Conservation (phyloP, 2,888 invertebrate genomes). For the Chironomus riparius region DNA sequence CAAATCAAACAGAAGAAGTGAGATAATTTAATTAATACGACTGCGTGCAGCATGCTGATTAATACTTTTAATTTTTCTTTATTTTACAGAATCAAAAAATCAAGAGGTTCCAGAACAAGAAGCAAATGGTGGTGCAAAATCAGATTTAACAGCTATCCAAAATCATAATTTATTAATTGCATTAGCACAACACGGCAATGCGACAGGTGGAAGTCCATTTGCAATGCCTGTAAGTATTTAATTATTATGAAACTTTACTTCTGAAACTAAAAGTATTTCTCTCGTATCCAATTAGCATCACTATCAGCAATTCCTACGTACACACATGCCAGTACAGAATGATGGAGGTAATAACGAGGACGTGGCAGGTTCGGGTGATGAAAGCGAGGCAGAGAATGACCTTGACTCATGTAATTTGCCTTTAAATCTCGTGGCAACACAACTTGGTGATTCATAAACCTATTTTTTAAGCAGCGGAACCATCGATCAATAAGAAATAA, state of each 20-base stretch:
- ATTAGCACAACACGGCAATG: constrained; percentile 31
- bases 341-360: constrained; percentile 21
- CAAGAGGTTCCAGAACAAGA: constrained; percentile 25
- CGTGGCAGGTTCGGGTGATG: constrained; percentile 25
- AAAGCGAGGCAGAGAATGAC: constrained; percentile 31
- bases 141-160: constrained; percentile 32
- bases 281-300: constrained; percentile 27
- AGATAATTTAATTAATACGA: constrained; percentile 31
- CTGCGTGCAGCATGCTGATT: not conserved
- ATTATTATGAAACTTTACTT: not conserved
- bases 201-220: constrained; percentile 31
- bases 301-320: constrained; percentile 33
- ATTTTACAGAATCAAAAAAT: constrained; percentile 23
- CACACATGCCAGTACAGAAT: constrained; percentile 30
- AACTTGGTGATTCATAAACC: constrained; percentile 29
- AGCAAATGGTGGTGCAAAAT: constrained; percentile 28
- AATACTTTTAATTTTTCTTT: constrained; percentile 1
- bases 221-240: constrained; percentile 32
- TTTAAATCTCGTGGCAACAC: constrained; percentile 34
- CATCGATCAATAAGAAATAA: not conserved
- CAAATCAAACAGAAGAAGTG: constrained; percentile 48
- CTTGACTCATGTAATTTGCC: constrained; percentile 33
- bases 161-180: constrained; percentile 34
- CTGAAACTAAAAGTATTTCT: not conserved
- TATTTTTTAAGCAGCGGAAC: not conserved